Base-by-base conservation (phyloP, 2,113 vertebrate species). In the Actenoides hombroni region DNA sequence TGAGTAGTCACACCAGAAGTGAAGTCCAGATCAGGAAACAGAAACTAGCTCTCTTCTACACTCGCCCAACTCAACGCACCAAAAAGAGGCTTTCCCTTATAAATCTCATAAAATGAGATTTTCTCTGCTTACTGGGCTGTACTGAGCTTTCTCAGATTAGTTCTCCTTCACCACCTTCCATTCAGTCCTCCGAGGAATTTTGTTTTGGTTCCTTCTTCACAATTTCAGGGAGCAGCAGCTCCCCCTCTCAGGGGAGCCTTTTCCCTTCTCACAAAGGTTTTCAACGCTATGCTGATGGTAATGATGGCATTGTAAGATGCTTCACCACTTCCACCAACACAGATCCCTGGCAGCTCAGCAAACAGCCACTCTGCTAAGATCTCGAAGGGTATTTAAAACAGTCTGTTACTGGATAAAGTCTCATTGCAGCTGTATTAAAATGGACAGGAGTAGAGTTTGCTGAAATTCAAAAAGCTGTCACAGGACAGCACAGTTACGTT, bases 101-200 rank as follows among this genome's bases (percentile, higher is more conserved):
- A 76, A 61, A 82, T 65, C 29, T 69, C 8, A 31, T 29, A 85
- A 90, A 88, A 94, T 28, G 29, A 64, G 53, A 87, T 81, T 84
- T 92, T 37, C 56, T 56, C 74, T 76, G 42, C 51, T 71, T 82
- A 48, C 16, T 1, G 1, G 39, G 53, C 44, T 76, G 48, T 51
- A 68, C 37, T 33, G 39, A 76, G 48, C 49, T 94, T 78, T n/a
- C 78, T 73, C 39, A 75, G 48, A 76, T 79, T 82, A 75, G 44
- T 33, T 87, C 64, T 68, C 53, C 81, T 87, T 83, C 76, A 91
- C 11, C 28, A 60, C 44, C 24, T 75, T 86, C 70, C 29, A 59
- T 59, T 86, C 86, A 61, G 42, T 9, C 26, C 54, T 65, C 83
- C 7, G 46, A 88, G 49, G 49, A 80, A 83, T 86, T 94, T 53